Base-by-base conservation (phyloP, 2,888 invertebrate genomes). In the Plagodis pulveraria region DNA sequence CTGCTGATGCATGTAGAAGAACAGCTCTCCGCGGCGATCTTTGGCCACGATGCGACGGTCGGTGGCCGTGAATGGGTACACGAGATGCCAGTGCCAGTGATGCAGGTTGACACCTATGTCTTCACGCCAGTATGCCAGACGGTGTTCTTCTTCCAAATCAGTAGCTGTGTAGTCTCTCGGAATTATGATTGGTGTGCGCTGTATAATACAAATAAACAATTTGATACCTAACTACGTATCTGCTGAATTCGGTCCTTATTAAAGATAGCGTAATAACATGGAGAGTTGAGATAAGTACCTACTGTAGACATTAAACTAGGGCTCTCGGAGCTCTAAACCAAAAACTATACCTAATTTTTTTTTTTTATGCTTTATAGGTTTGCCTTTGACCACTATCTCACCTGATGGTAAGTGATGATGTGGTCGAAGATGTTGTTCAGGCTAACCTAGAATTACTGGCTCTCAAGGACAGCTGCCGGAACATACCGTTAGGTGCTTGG, bases 21-120 rank as follows among this genome's bases (percentile, higher is more conserved):
- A 97, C 0, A 97, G 87, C 86, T 96, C 96, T 34, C 97, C 96
- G 38, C 96, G 94, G 53, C 96, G 93, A 78, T 97, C 95, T 78
- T 97, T 97, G 50, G 93, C 93, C 5, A 97, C 96, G 44, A 96
- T 94, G 43, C 88, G 84, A 47, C 78, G 80, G 10, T 78, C 75
- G 12, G 93, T 92, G 38, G 87, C 94, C 38, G 94, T 93, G 74
- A 94, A 94, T 0, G 96, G 96, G 77, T 96, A 96, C 0, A 96
- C 96, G 62, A 97, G 91, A 91, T 97, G 97, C 96, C 96, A 96
- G 74, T 96, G 96, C 89, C 96, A 96, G 76, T 97, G 96, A 78
- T 97, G 96, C 40, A 96, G 93, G 83, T 96, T 96, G 62, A 96
- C 88, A n/a, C 96, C 96, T 43, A 96, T 84, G 78, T 97, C 97